Conservation (phyloP, 2,888 invertebrate species). For the Melieria omissa region DNA sequence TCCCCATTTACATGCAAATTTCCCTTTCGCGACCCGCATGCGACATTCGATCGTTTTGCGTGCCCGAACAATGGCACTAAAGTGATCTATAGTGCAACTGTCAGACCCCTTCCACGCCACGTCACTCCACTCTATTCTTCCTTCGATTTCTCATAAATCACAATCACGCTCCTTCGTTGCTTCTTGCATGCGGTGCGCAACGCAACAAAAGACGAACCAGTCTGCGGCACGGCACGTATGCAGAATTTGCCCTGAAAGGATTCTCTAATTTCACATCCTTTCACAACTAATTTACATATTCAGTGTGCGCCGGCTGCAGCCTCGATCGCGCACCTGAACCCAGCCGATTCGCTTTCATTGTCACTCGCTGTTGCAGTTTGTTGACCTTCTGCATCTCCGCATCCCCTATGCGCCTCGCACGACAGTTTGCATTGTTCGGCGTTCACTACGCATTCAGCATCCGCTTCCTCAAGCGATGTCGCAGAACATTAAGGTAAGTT, state of each 20-base stretch:
- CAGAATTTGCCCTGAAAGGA: conserved; percentile 38
- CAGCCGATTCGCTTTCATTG: conserved; percentile 11
- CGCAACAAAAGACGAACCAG: conserved; percentile 17
- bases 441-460: no score
- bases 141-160: conserved; percentile 39
- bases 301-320: conserved; percentile 12
- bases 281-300: conserved; percentile 50
- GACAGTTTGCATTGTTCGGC: no score
- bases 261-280: conserved; percentile 46
- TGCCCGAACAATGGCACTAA: conserved; percentile 1
- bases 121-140: conserved; percentile 32
- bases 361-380: conserved; percentile 15
- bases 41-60: conserved; percentile 41
- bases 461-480: no score
- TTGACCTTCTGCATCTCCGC: conserved; percentile 6
- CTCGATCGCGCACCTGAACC: conserved; percentile 18
- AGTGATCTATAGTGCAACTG: conserved; percentile 29
- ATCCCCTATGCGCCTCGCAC: neutral
- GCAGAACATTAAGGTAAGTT: no score
- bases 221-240: neutral
- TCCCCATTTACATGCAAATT: conserved; percentile 34
- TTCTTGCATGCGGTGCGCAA: conserved; percentile 3
- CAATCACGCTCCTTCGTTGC: conserved; percentile 21
- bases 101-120: neutral
- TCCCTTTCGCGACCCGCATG: conserved; percentile 29